phyloP scores from a whole-genome alignment of 2,113 vertebrate genomes.

The Antigone vipio region DNA sequence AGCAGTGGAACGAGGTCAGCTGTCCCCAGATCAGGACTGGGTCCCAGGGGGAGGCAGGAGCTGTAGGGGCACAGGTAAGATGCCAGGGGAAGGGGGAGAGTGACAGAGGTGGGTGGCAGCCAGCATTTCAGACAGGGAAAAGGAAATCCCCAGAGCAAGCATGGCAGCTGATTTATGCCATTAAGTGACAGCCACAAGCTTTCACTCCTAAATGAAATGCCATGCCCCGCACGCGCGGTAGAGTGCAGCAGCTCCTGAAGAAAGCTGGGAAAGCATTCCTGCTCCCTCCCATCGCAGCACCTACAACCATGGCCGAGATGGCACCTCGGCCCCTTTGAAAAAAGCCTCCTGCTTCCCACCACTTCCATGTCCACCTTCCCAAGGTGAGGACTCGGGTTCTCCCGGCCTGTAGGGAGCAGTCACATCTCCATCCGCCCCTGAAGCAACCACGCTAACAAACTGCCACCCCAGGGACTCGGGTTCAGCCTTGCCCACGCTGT shows the following conservation, averaged over 20 bases:
- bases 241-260: neutral
- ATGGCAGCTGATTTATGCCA: neutral
- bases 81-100: neutral
- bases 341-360: neutral
- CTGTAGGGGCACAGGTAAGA: rapidly evolving
- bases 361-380: neutral
- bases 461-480: too few relatives aligned
- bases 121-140: neutral
- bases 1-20: neutral
- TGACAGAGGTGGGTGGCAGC: neutral
- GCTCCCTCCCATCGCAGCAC: neutral
- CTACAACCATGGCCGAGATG: rapidly evolving
- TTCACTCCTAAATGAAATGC: neutral
- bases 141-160: neutral
- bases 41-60: neutral
- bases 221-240: rapidly evolving
- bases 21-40: neutral
- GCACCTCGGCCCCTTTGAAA: neutral
- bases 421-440: neutral
- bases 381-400: neutral
- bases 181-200: neutral
- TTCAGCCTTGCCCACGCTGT: neutral
- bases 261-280: neutral
- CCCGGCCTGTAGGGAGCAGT: neutral
- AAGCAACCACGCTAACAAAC: neutral